Base-by-base conservation (phyloP, 2,888 invertebrate genomes). In the Drosophila greeni region DNA sequence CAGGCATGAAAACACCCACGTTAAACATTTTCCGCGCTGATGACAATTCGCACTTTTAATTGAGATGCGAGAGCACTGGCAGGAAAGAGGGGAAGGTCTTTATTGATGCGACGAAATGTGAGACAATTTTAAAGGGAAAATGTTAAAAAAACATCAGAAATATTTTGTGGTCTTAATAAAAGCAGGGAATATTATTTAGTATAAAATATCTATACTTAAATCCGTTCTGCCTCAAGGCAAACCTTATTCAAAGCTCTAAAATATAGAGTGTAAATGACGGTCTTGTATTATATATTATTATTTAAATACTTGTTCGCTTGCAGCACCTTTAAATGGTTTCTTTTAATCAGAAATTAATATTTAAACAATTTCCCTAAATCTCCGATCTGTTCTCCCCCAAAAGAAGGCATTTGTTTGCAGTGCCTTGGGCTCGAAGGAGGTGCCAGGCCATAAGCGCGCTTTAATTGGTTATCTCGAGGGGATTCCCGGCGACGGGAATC, bases 41-140 rank as follows among this genome's bases (percentile, higher is more conserved):
- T 40, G 59, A 66, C 61, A 72, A 80, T 72, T 80, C 72, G 58
- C 74, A 70, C 60, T 81, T 78, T 76, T 82, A 82, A 81, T 79
- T 79, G 78, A 53, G 52, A 61, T 37, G 34, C 42, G 47, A 26
- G n/a, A 20, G 20, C 45, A 33, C 34, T 52, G 60, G 20, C 5
- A 40, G 45, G 45, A 45, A 31, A 45, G 14, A 14, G 5, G 18
- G 5, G 18, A 8, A 29, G 12, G 43, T 26, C 12, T 43, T 26
- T 4, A 12, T 29, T 16, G 12, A 45, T 29, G 24, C 1, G 0
- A 6, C 1, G 14, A 31, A 31, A 31, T 18, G 5, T 31, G 5
- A 26, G 5, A 18, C 5, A 20, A 31, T 20, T 18, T 42, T 8
- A 0, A 20, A 8, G 2, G 2, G 14, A 7, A 5, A 20, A 12